These are phyloP conservation scores for Butorides virescens DNA, from an alignment of 2,113 vertebrate genomes.

Conservation along the genomic window DNA sequence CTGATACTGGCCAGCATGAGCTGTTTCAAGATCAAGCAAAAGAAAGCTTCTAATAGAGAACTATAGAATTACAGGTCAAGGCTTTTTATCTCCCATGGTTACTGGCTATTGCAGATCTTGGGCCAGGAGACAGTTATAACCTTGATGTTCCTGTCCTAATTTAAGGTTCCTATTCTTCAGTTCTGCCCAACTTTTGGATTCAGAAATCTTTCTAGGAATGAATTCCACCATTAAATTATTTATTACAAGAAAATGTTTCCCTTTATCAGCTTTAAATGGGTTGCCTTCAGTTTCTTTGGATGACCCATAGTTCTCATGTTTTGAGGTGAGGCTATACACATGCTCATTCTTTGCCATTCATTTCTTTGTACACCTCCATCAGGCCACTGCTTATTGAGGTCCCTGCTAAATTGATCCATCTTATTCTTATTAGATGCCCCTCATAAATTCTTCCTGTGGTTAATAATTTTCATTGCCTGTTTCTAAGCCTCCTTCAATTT, in stretches of 20 bases:
- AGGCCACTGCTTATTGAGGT: neutral
- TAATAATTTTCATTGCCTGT: neutral
- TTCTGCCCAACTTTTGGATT: neutral
- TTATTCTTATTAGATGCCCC: neutral
- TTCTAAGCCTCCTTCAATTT: neutral
- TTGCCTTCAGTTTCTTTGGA: neutral
- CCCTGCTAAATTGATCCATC: neutral
- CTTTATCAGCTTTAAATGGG: neutral
- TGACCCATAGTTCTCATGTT: neutral
- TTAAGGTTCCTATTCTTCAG: neutral
- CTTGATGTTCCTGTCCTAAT: neutral
- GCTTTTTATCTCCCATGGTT: neutral
- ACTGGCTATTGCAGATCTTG: neutral
- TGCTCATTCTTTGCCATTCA: neutral
- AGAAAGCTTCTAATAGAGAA: neutral
- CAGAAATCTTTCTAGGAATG: neutral
- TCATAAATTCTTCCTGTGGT: neutral
- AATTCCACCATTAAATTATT: neutral
- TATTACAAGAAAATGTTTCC: neutral
- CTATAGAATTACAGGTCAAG: neutral
- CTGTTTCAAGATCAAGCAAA: neutral
- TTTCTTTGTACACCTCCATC: neutral
- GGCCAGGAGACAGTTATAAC: neutral
- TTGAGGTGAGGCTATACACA: neutral
- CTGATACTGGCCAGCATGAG: neutral